These are phyloP conservation scores for Ericerus pela DNA, from an alignment of 1,140 invertebrate species.

Conservation along the genomic window DNA sequence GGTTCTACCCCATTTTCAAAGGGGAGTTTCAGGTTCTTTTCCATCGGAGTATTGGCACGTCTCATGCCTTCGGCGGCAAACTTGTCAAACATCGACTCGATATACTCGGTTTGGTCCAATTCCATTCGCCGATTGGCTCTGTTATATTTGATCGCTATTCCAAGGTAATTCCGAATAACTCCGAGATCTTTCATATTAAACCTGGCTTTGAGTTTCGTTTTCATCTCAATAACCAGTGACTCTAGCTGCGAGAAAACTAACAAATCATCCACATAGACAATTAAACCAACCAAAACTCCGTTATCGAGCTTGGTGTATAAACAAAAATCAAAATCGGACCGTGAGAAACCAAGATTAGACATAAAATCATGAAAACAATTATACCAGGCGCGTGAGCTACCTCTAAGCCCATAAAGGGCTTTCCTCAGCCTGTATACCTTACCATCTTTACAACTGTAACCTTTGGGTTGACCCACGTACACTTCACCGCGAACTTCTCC, in stretches of 20 bases:
- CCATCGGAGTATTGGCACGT: no score
- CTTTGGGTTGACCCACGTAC: constrained; percentile 3
- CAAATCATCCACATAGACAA: constrained; percentile 14
- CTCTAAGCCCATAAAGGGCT: constrained; percentile 4
- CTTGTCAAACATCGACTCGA: no score
- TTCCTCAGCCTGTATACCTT: constrained; percentile 13
- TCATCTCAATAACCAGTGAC: background rate
- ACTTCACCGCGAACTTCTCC: background rate
- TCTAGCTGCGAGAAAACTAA: background rate
- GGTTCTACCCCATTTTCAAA: no score
- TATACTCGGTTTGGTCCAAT: background rate
- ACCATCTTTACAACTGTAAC: background rate
- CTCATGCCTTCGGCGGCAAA: no score
- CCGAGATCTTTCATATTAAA: constrained; percentile 13
- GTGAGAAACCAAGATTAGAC: background rate
- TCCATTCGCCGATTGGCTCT: background rate
- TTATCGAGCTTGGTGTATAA: background rate
- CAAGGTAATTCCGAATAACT: background rate
- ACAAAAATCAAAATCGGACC: background rate
- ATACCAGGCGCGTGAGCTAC: constrained; percentile 10
- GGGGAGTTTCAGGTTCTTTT: no score
- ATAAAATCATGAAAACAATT: background rate
- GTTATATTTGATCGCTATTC: background rate
- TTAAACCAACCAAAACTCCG: background rate
- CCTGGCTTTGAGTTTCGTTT: background rate